Evolutionary conservation across 2,113 vertebrate genomes (phyloP), one percentile per base, ranked within the genome.

Genomic region (Morone saxatilis): DNA sequence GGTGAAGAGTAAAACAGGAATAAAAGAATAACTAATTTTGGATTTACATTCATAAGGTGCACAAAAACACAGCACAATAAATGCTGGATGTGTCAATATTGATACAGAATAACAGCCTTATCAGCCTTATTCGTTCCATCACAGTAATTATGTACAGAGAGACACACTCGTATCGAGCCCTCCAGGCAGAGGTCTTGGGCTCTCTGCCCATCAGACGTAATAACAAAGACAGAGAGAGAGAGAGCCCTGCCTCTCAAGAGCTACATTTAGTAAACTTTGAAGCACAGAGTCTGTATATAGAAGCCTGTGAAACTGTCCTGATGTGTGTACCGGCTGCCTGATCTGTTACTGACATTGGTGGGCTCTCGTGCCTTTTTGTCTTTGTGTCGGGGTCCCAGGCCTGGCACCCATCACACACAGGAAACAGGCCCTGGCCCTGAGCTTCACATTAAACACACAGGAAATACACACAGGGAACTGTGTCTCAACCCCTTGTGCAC

Each of bases 391-490:
- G 86, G 66, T 66, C 77, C 25, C 22, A 76, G 89, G 84, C 91
- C 94, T 95, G 94, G 94, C 88, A 94, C 91, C 92, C 93, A 94
- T 95, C 94, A 95, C 86, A 92, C 93, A 92, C 94, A 94, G 94
- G 94, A 95, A 94, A 93, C 92, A 92, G 92, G 78, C 88, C 78
- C 86, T 80, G 90, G 92, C 86, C 82, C 87, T 86, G 83, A 90
- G 88, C 82, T 88, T 73, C 83, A 93, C 90, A 93, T 94, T 93
- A 94, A 93, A 90, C 92, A 93, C 92, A 92, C 88, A 92, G 91
- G 92, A 93, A 91, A 83, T 80, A 85, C 89, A 93, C 91, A 92
- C 92, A 93, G 91, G 91, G 94, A 94, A 88, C 88, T 25, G 68
- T 78, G 85, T 84, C 86, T 93, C 91, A 91, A 83, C 62, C 88